Evolutionary conservation across 2,888 invertebrate genomes (phyloP).

Genomic region (Eupithecia vulgata): DNA sequence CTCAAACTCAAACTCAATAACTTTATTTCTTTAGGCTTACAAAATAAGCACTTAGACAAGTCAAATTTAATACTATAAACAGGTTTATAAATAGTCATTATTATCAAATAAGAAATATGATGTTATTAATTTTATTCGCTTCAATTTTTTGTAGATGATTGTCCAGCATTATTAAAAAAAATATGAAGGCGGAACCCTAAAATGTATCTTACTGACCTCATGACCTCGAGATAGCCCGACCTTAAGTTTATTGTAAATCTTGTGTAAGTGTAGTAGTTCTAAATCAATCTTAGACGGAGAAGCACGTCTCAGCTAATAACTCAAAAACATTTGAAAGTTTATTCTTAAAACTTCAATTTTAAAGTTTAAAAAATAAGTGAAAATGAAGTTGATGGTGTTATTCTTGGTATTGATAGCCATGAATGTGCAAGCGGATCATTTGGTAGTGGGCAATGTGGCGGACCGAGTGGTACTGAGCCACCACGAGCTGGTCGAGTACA

Average conservation of each 20-base stretch:
- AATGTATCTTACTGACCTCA: constrained; percentile 13
- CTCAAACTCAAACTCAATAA: no score
- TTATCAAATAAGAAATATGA: no score
- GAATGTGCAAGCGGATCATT: constrained; percentile 35
- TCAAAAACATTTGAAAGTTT: not conserved
- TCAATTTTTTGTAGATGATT: no score
- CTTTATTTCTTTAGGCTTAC: no score
- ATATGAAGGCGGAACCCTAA: constrained; percentile 21
- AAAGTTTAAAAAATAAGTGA: not conserved
- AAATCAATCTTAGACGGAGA: not conserved
- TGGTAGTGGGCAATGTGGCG: constrained; percentile 43
- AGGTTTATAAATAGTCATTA: no score
- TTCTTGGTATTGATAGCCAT: constrained; percentile 21
- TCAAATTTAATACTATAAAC: no score
- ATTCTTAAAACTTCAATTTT: not conserved
- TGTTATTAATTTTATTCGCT: no score
- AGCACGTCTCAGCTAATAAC: not conserved
- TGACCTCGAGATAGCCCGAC: constrained; percentile 26
- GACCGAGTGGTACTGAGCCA: constrained; percentile 45
- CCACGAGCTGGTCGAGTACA: constrained; percentile 58
- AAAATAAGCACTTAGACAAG: no score
- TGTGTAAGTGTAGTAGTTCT: not conserved
- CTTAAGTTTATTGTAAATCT: constrained; percentile 3
- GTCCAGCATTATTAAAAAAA: not conserved
- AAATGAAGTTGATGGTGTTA: constrained; percentile 30